Conservation (phyloP, 2,797 vertebrate species). For the Cynopterus sphinx region DNA sequence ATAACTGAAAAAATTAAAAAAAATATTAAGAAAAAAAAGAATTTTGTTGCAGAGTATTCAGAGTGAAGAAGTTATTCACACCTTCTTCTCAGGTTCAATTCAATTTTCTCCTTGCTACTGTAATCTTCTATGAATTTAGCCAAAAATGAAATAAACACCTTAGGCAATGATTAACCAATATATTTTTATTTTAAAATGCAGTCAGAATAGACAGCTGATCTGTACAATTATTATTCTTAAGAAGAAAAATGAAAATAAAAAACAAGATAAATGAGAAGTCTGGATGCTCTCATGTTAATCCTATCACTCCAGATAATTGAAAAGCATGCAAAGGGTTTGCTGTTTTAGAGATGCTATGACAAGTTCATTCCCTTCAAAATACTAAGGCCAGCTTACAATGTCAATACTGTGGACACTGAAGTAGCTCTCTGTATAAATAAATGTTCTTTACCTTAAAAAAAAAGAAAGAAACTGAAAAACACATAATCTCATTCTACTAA, state of each 20-base stretch:
- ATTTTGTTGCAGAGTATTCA: neutral
- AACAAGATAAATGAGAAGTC: neutral
- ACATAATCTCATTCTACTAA: too few species aligned
- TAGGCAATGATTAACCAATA: neutral
- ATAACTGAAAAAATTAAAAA: too few species aligned
- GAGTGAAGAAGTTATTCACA: neutral
- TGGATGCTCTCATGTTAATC: neutral
- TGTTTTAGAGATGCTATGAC: neutral
- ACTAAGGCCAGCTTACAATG: neutral
- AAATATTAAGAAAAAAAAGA: neutral
- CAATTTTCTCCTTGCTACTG: neutral
- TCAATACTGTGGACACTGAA: neutral
- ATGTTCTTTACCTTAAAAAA: neutral
- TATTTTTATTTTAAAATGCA: neutral
- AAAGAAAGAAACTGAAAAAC: too few species aligned
- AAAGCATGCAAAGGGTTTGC: neutral
- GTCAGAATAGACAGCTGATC: conserved; percentile 5
- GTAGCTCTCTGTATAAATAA: neutral
- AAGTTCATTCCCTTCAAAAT: neutral
- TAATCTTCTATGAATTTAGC: neutral
- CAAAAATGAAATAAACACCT: neutral
- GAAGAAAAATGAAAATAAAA: neutral
- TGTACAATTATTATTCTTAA: conserved; percentile 31
- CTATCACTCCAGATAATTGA: neutral
- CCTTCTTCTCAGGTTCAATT: neutral